These are phyloP conservation scores for Ceyx margarethae DNA, from an alignment of 2,113 vertebrate species.

Conservation along the genomic window DNA sequence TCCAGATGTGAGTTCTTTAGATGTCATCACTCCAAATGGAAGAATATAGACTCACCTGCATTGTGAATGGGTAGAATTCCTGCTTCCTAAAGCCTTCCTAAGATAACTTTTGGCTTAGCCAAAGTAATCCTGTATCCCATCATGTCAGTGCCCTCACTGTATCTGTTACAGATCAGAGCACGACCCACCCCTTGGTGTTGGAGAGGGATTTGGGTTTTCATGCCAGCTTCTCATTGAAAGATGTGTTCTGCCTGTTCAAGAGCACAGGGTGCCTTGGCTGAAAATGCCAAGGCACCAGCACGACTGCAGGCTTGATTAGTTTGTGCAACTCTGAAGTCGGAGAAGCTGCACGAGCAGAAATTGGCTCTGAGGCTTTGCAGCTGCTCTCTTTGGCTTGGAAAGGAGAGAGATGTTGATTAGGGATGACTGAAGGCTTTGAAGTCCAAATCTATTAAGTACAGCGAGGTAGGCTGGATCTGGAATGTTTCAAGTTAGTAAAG, in stretches of 20 bases:
- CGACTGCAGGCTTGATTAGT: not conserved
- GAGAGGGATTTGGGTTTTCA: not conserved
- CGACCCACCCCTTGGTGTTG: not conserved
- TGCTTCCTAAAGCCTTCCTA: not conserved
- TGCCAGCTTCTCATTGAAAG: not conserved
- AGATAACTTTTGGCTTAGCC: not conserved
- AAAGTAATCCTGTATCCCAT: not conserved
- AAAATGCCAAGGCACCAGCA: not conserved
- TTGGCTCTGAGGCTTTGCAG: conserved; percentile 9
- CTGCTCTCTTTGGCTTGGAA: not conserved
- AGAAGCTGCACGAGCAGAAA: not conserved
- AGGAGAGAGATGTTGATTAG: not conserved
- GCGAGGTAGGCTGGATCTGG: not conserved
- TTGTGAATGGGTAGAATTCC: not conserved
- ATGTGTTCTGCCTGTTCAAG: not conserved
- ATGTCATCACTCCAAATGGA: not conserved
- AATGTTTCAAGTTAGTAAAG: not conserved
- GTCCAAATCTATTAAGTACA: not conserved
- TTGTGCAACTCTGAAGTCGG: not conserved
- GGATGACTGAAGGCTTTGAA: not conserved
- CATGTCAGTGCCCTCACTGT: not conserved
- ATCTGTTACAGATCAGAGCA: not conserved
- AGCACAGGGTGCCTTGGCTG: not conserved
- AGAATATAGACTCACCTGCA: not conserved
- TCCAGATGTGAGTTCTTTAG: not conserved